Conservation (phyloP, 2,797 vertebrate species). For the Brachymystax lenok region DNA sequence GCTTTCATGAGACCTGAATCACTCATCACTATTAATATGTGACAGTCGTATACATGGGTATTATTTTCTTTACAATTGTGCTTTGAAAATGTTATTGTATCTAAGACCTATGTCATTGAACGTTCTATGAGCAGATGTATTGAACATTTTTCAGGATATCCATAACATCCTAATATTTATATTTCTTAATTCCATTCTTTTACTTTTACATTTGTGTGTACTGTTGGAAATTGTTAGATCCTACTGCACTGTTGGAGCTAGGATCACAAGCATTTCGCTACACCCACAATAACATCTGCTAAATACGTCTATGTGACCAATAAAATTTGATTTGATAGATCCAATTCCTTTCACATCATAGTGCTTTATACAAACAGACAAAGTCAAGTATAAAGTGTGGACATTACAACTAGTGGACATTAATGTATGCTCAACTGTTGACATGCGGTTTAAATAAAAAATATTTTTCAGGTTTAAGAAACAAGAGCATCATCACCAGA, state of each 20-base stretch:
- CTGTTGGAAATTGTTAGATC: too few species aligned
- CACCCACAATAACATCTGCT: too few species aligned
- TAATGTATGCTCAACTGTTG: background rate
- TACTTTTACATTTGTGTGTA: too few species aligned
- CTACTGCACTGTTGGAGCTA: too few species aligned
- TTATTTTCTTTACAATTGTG: background rate
- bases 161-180: background rate
- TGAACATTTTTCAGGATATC: background rate
- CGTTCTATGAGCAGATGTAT: background rate
- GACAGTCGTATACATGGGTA: background rate
- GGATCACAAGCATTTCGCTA: too few species aligned
- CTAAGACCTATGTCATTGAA: background rate
- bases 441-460: background rate
- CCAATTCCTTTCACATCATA: background rate
- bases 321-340: background rate
- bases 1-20: background rate
- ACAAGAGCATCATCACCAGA: background rate
- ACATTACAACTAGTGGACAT: background rate
- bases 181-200: too few species aligned
- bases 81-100: background rate
- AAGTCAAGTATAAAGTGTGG: background rate
- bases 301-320: too few species aligned
- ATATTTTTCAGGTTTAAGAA: background rate
- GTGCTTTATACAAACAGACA: background rate
- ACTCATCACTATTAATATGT: background rate